Evolutionary conservation across 2,113 vertebrate genomes (phyloP).

Genomic region (Cavia porcellus): DNA sequence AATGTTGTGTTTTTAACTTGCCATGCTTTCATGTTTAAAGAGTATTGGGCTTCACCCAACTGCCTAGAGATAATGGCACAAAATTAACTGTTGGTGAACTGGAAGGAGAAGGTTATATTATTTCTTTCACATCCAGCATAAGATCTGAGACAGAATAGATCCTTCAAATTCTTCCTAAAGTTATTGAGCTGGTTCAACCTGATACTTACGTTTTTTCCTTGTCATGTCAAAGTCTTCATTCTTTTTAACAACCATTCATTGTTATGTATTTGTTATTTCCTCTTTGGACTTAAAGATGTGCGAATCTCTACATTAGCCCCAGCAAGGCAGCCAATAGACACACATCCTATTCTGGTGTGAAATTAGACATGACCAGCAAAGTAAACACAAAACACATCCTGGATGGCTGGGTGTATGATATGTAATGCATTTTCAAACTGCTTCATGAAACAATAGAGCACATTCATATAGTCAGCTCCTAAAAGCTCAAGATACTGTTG

Average conservation of each 20-base stretch:
- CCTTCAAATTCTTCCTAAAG: neutral
- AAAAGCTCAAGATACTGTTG: neutral
- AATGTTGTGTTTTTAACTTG: neutral
- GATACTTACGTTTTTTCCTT: neutral
- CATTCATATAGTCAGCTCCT: slow-evolving; percentile 40
- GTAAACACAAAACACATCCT: neutral
- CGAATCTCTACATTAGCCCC: neutral
- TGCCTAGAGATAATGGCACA: rapidly evolving
- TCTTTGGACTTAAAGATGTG: neutral
- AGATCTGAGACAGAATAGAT: neutral
- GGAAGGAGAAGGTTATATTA: neutral
- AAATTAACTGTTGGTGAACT: neutral
- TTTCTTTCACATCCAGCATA: neutral
- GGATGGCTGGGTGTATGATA: slow-evolving; percentile 12
- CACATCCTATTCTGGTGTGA: slow-evolving; percentile 29
- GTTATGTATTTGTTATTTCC: neutral
- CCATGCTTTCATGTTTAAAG: neutral
- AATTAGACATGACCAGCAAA: slow-evolving; percentile 69
- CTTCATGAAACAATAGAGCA: slow-evolving; percentile 60
- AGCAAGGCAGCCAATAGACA: neutral
- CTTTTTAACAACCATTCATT: neutral
- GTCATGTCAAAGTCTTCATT: neutral
- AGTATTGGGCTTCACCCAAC: neutral
- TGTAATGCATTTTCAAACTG: slow-evolving; percentile 54
- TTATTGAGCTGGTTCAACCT: neutral